Base-by-base conservation (phyloP, 2,797 vertebrate species). In the Poecilia wingei region DNA sequence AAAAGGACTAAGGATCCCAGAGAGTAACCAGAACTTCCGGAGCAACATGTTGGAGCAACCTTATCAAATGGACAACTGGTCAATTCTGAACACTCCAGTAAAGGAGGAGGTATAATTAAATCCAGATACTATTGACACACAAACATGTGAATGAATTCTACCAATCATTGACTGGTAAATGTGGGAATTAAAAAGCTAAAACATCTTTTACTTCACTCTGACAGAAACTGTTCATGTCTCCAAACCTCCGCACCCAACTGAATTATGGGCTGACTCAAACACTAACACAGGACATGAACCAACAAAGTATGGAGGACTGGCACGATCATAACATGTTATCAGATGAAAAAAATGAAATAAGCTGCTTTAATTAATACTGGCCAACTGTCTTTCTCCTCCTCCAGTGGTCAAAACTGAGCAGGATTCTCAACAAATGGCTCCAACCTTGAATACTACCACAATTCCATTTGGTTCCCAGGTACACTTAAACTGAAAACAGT, bases 51-150 rank as follows among this genome's bases (percentile, higher is more conserved):
- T 1, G 31, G 3, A 43, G 4, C 4, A 12, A 33, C 13, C 8
- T 22, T 10, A 4, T 33, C 47, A 43, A 53, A 71, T 2, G 3
- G 14, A 73, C 39, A 64, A 7, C 4, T 2, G 1, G n/a, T 28
- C 4, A 4, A 0, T n/a, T 1, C 1, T 3, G 28, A 12, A 31
- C 33, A 1, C 22, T 57, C 45, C n/a, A 8, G 22, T 51, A 1
- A 53, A 10, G 46, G 22, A 43, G 2, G 47, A 86, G 82, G 84
- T 86, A 83, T 31, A 43, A 7, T 55, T 8, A 20, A 41, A 10
- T 41, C 5, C 8, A 64, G 28, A 64, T 33, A 55, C 20, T 36
- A 20, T 20, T 9, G 13, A 25, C 13, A 43, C 2, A 39, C 49
- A 43, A 20, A 64, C 28, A 31, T 33, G 22, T 55, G 25, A 55